These are phyloP conservation scores for Watersipora subatra DNA, from an alignment of 1,140 invertebrate species.

Conservation along the genomic window DNA sequence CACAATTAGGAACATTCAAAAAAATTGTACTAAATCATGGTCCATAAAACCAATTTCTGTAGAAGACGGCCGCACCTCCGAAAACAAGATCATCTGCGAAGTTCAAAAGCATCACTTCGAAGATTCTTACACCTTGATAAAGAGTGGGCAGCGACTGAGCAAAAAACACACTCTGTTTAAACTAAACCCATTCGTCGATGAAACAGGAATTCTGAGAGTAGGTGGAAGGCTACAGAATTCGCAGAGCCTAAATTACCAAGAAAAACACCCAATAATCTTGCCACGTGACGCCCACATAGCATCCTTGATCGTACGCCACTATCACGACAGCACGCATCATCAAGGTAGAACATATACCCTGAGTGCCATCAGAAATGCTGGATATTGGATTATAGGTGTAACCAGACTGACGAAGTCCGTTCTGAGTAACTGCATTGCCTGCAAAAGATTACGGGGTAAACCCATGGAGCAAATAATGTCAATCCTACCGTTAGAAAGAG, in stretches of 20 bases:
- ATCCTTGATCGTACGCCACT: background rate
- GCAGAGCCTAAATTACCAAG: background rate
- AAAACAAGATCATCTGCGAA: background rate
- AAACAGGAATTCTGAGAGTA: background rate
- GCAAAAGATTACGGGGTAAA: background rate
- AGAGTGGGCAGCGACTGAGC: background rate
- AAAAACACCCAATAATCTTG: slow-evolving; percentile 4
- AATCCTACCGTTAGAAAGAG: background rate
- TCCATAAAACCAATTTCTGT: background rate
- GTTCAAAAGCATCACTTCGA: background rate
- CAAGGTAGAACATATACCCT: background rate
- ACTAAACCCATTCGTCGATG: background rate
- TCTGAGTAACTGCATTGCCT: background rate
- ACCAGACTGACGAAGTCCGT: background rate
- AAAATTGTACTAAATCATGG: background rate
- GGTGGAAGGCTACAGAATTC: background rate
- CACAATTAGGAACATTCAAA: background rate
- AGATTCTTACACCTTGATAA: background rate
- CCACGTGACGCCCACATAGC: background rate
- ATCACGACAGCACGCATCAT: background rate
- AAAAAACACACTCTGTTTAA: background rate
- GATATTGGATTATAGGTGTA: slow-evolving; percentile 1
- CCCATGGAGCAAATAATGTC: background rate
- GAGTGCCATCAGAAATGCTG: background rate
- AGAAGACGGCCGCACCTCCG: too few relatives aligned